Evolutionary conservation across 1,140 invertebrate genomes (phyloP).

Genomic region (Linepithema humile): DNA sequence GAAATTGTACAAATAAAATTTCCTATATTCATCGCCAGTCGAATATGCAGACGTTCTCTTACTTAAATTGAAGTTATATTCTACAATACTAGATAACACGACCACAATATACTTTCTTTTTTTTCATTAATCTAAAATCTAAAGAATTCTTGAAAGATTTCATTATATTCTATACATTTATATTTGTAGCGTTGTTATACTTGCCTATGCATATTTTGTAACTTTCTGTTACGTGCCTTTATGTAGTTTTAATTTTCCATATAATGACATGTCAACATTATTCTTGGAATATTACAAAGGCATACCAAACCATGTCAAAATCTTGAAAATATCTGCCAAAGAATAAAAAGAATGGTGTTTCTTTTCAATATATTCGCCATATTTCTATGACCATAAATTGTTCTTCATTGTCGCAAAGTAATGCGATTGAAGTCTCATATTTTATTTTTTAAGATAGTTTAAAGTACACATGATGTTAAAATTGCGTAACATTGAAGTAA

Average conservation of each 20-base stretch:
- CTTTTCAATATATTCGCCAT: not conserved
- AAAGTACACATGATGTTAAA: not conserved
- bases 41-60: not conserved
- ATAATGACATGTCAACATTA: not conserved
- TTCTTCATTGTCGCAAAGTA: slow-evolving; percentile 6
- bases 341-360: not conserved
- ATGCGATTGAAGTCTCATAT: not conserved
- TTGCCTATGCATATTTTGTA: not conserved
- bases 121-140: not conserved
- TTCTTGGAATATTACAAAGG: not conserved
- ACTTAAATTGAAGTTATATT: not conserved
- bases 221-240: not conserved
- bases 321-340: not conserved
- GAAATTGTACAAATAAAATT: not conserved
- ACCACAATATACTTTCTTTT: slow-evolving; percentile 34
- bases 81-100: not conserved
- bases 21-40: not conserved
- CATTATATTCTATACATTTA: slow-evolving; percentile 3
- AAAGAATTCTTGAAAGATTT: not conserved
- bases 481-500: slow-evolving; percentile 30
- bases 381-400: not conserved
- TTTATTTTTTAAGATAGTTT: slow-evolving; percentile 15
- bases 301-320: not conserved
- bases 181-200: not conserved
- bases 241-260: not conserved